Evolutionary conservation across 2,113 vertebrate genomes (phyloP).

Genomic region (Podiceps cristatus): DNA sequence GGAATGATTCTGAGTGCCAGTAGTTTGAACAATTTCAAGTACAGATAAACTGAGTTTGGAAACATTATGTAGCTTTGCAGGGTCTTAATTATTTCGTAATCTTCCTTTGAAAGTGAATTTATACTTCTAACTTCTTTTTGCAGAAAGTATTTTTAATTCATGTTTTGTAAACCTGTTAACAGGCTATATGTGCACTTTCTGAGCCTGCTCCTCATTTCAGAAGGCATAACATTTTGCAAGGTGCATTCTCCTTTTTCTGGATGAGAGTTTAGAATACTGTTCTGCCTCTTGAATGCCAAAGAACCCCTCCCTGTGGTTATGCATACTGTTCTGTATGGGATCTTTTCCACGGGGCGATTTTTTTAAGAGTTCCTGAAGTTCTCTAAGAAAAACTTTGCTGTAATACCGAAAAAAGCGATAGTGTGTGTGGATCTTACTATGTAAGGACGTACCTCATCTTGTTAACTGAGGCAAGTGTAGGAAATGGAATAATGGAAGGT

Average conservation of each 20-base stretch:
- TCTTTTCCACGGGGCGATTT: background rate
- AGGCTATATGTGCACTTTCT: background rate
- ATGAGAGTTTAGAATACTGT: rapidly evolving
- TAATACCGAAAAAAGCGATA: background rate
- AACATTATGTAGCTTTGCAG: background rate
- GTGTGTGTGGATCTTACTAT: background rate
- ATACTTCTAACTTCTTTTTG: background rate
- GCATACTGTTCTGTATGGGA: background rate
- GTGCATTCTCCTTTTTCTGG: background rate
- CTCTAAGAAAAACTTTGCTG: background rate
- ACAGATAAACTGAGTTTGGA: background rate
- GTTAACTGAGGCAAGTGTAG: background rate
- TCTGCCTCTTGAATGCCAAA: background rate
- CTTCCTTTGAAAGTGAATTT: background rate
- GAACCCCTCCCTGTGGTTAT: background rate
- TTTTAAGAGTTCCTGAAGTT: background rate
- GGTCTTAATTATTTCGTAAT: background rate
- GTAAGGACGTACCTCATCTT: background rate
- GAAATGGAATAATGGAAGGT: background rate
- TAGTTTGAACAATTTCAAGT: background rate
- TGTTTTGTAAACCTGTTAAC: background rate
- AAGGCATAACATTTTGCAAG: background rate
- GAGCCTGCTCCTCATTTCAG: background rate
- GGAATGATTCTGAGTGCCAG: background rate
- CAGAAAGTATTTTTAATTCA: background rate